Base-by-base conservation (phyloP, 2,113 vertebrate species). In the Paracanthobrama guichenoti region DNA sequence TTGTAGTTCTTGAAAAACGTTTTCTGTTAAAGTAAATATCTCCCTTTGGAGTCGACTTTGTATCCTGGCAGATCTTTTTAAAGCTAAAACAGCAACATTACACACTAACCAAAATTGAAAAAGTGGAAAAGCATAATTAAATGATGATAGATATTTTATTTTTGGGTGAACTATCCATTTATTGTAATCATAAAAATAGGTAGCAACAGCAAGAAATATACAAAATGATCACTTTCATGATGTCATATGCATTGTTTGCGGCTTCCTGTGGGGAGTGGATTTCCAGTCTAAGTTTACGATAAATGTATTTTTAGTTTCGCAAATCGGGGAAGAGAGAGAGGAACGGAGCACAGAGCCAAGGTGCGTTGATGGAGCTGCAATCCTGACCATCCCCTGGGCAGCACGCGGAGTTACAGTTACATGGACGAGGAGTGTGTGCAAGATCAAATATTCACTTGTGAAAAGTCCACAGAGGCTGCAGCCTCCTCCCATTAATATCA, bases 371-470 rank as follows among this genome's bases (percentile, higher is more conserved):
- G 59, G 87, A 90, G 82, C 87, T 86, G 84, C 82, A 85, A 88
- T 86, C 77, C 82, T 76, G 82, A 86, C 86, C 82, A 83, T 87
- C 87, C 86, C 87, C 28, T 80, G 82, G 86, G 87, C 67, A 66
- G 50, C 64, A 64, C n/a, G 46, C 24, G 7, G 69, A 85, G 87
- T 86, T 89, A 89, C 82, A 85, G 84, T 90, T 88, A 82, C 89
- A 87, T 64, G 81, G 76, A 78, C 81, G 62, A 57, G 44, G 86
- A 69, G 82, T 84, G 82, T 39, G 71, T 80, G 81, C 73, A 69
- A 83, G 86, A 88, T 87, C 83, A 86, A 85, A 86, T 86, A 89
- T 90, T 85, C 86, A 86, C 86, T 74, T 86, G 78, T 86, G 82
- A 79, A 81, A 80, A 75, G 79, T 84, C 88, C 57, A 18, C 77